Percentiles rank a stretch among this genome's conserved stretches.
Conservation (phyloP, 2,113 vertebrate genomes). For the Phyllostomus hastatus region DNA sequence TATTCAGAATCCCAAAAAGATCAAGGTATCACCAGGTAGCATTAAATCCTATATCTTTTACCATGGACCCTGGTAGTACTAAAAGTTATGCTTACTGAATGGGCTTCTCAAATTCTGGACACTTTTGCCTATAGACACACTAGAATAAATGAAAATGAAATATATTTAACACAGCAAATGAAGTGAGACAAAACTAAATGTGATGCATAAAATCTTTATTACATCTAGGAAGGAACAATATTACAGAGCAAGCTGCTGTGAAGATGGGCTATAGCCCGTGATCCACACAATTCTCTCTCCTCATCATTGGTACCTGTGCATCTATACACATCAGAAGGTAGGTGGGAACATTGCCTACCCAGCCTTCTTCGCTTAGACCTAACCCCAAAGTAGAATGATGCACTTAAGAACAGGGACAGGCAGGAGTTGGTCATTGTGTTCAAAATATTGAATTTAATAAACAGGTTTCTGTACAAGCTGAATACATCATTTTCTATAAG, state of each 20-base stretch:
- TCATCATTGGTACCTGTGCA: not conserved
- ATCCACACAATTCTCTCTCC: not conserved
- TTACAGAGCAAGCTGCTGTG: not conserved
- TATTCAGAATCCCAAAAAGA: not conserved
- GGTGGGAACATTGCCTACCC: not conserved
- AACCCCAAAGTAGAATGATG: not conserved
- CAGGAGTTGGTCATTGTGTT: not conserved
- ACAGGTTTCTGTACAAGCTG: not conserved
- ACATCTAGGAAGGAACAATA: not conserved
- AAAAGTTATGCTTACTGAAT: not conserved
- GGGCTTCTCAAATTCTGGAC: not conserved
- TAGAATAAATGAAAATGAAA: slow-evolving; percentile 36
- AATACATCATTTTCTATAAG: not conserved
- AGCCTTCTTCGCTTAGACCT: not conserved
- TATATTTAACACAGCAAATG: not conserved
- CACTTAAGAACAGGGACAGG: not conserved
- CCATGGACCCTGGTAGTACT: not conserved
- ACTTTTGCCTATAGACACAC: not conserved
- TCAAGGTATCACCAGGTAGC: not conserved
- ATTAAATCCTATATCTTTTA: not conserved
- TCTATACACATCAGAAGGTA: not conserved
- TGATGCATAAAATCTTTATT: slow-evolving; percentile 10
- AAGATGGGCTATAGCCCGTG: not conserved
- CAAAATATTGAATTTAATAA: not conserved
- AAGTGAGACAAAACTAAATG: slow-evolving; percentile 18